Evolutionary conservation across 2,797 vertebrate genomes (phyloP), one percentile per base, ranked within the genome.

Genomic region (Premnoplex brunnescens): DNA sequence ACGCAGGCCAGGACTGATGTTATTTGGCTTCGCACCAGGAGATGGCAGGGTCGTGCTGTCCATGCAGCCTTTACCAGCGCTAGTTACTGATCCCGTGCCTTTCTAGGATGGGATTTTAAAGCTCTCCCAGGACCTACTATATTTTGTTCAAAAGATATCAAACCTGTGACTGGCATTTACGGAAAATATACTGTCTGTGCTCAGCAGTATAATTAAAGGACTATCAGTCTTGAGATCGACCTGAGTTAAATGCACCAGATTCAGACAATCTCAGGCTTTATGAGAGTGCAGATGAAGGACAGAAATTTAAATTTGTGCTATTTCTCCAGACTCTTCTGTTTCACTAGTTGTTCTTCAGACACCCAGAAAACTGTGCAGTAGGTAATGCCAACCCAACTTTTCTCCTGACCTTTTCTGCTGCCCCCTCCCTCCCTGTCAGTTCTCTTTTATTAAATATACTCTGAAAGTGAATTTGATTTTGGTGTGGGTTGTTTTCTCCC

Each of bases 1-100:
- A 2, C 0, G 1, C 8, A 13, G 32, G 4, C 4, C 66, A 18
- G 75, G 43, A 30, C 9, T 15, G 44, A 20, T 41, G 77, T 15
- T 14, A 27, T 41, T 67, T 28, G 39, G 12, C 24, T 63, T 37
- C 3, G 15, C 14, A 93, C 94, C 97, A 95, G 91, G 44, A 97
- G 96, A 58, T 94, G 97, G 97, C 97, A 95, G 92, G 32, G n/a
- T 32, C 34, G 83, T 62, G 91, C 94, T 68, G 88, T 43, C n/a
- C 37, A 27, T 19, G 27, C 32, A 32, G 14, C 9, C n/a, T 34
- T 21, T 43, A 4, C 14, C n/a, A 12, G n/a, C 4, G 0, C 4
- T 9, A 1, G 2, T 4, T 48, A 1, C 20, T 7, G 7, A 21
- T 27, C 3, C n/a, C 4, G 1, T 23, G 44, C 14, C 27, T 67